Evolutionary conservation across 2,888 invertebrate genomes (phyloP).

Genomic region (Synergus umbraculus): DNA sequence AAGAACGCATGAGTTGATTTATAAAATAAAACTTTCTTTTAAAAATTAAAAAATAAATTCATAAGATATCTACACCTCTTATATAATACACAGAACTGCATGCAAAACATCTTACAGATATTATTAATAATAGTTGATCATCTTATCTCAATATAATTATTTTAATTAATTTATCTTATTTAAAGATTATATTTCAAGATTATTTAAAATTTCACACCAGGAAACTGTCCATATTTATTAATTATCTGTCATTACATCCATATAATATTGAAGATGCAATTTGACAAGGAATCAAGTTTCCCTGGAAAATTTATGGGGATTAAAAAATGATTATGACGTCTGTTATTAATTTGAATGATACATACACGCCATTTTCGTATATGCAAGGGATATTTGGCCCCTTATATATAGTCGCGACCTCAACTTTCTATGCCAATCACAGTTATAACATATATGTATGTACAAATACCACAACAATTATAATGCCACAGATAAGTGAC

Average conservation of each 20-base stretch:
- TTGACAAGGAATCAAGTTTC: neutral
- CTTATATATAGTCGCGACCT: conserved; percentile 8
- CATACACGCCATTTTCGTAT: neutral
- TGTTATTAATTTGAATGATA: neutral
- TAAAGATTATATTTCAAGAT: no score
- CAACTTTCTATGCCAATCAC: conserved; percentile 44
- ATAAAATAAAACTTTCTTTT: neutral
- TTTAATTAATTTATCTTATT: no score
- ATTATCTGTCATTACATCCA: neutral
- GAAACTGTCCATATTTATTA: no score
- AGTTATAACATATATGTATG: neutral
- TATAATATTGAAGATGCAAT: neutral
- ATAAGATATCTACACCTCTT: neutral
- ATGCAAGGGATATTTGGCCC: neutral
- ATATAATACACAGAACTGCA: neutral
- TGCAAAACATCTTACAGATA: neutral
- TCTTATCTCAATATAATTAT: no score
- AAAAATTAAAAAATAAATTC: neutral
- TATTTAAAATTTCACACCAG: no score
- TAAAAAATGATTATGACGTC: neutral
- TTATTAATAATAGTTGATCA: neutral
- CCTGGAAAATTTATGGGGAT: neutral
- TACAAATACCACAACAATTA: neutral
- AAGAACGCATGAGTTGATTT: neutral
- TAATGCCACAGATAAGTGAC: conserved; percentile 8